Evolutionary conservation across 2,113 vertebrate species (phyloP).

Genomic region (Chaetura pelagica): DNA sequence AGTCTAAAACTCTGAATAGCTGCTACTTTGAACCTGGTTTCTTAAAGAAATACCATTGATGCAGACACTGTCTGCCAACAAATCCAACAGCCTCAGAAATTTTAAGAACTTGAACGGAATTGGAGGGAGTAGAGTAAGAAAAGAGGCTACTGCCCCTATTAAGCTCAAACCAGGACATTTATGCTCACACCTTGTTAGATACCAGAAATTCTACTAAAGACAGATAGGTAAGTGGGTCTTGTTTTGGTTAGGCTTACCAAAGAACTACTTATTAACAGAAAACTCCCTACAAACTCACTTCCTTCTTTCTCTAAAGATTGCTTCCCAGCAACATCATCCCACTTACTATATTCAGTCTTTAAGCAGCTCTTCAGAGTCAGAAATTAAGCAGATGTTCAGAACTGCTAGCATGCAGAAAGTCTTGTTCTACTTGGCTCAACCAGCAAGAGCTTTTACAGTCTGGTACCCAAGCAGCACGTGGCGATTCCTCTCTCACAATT

Average conservation of each 20-base stretch:
- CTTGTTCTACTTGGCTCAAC: accelerated
- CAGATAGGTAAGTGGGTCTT: not conserved
- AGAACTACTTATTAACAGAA: not conserved
- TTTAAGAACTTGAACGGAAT: not conserved
- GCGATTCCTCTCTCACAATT: not conserved
- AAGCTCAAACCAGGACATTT: not conserved
- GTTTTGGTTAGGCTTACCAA: not conserved
- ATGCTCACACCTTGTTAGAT: not conserved
- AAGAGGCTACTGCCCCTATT: not conserved
- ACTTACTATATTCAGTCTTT: not conserved
- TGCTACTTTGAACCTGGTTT: not conserved
- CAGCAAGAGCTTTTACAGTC: not conserved
- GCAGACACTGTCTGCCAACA: not conserved
- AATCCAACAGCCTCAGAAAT: not conserved
- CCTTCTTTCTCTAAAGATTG: not conserved
- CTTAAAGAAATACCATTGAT: not conserved
- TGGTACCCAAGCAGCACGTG: not conserved
- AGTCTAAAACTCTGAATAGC: not conserved
- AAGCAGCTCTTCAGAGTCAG: not conserved
- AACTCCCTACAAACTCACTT: not conserved
- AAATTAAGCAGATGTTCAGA: not conserved
- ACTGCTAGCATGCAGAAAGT: not conserved
- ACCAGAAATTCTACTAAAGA: not conserved
- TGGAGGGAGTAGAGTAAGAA: not conserved
- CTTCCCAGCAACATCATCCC: not conserved